Evolutionary conservation across 2,888 invertebrate species (phyloP), one percentile per base, ranked within the genome.

Genomic region (Timandra comae): DNA sequence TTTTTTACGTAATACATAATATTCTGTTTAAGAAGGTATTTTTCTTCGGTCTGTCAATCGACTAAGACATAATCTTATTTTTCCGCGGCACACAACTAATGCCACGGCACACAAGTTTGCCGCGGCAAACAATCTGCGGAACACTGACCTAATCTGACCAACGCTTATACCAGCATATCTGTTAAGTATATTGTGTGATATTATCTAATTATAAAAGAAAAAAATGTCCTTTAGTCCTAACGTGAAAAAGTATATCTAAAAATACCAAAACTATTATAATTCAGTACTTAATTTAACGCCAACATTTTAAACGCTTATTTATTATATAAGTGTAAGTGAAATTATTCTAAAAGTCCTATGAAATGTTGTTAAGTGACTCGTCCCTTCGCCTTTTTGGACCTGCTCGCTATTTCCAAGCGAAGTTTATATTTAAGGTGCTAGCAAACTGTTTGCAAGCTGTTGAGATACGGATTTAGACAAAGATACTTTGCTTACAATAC

Each of bases 161-260:
- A 84, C 76, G 81, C 84, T 85, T 82, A 63, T 56, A 68, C 72
- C 75, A 73, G 82, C 84, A 84, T 84, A 84, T 84, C 81, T 79
- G 68, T 76, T 77, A 84, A 84, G 84, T 74, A 75, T 63, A 78
- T 65, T 74, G 82, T 85, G 84, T 84, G 84, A 84, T 85, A 82
- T 78, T 78, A 72, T 77, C 77, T 82, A 78, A 78, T 71, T 78
- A 64, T 80, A 76, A 74, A 67, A 63, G 62, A 71, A 64, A 54
- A 60, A 62, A 61, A 65, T 72, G 73, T 78, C 76, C 76, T 77
- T 71, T 75, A 76, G 73, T 69, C 66, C 73, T 77, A n/a, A 64
- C 53, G 60, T 54, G 60, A 60, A 66, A 60, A 48, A n/a, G n/a
- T 49, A 53, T 55, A 64, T 52, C 51, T 41, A 62, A 58, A 59